Conservation (phyloP, 2,113 vertebrate genomes). For the Dasypus novemcinctus region DNA sequence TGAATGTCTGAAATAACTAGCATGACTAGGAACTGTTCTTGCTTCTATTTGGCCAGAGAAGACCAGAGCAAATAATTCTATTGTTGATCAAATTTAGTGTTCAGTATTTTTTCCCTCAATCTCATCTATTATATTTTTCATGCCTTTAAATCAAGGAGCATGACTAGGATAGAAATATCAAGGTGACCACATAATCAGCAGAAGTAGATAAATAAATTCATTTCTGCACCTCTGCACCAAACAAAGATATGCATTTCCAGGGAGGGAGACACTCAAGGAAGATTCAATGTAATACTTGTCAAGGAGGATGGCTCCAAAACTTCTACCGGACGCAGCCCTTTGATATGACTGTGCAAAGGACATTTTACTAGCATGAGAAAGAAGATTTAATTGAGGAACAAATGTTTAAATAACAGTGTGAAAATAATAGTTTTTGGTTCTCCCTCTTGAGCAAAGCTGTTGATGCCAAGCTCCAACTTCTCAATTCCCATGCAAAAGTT, state of each 20-base stretch:
- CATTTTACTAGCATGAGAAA: rapidly evolving
- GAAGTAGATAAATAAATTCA: too few species aligned
- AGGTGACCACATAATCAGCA: rapidly evolving
- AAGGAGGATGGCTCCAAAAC: rapidly evolving
- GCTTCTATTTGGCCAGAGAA: neutral
- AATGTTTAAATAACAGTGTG: rapidly evolving
- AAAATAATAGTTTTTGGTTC: rapidly evolving
- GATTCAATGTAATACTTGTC: rapidly evolving
- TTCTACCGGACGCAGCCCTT: rapidly evolving
- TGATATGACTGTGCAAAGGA: rapidly evolving
- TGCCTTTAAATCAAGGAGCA: neutral
- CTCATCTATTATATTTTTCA: neutral
- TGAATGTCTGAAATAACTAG: neutral
- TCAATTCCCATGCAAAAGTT: rapidly evolving
- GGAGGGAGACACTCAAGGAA: too few species aligned
- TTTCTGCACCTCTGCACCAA: rapidly evolving
- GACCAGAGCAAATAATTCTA: neutral
- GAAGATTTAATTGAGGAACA: rapidly evolving
- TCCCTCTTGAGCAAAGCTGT: rapidly evolving
- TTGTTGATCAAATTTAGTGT: neutral
- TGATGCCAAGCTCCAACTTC: rapidly evolving
- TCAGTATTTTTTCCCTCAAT: neutral
- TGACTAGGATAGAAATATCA: too few species aligned
- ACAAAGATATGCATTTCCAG: rapidly evolving
- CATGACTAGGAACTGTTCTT: rapidly evolving